phyloP scores from a whole-genome alignment of 2,797 vertebrate genomes.

The Oreonectes daqikongensis region DNA sequence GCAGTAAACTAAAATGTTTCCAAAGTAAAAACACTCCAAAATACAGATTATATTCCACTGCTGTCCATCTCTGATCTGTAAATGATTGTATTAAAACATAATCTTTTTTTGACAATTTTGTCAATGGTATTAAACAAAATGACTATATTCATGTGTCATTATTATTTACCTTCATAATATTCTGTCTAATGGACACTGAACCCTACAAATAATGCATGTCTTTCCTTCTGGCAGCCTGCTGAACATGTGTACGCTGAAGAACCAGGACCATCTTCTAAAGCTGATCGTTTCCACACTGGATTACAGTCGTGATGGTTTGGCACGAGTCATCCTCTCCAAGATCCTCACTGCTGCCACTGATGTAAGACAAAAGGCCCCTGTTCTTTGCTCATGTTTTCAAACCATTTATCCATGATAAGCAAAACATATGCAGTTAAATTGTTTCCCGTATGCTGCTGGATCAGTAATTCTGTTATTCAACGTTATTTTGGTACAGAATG shows the following conservation, averaged over 20 bases:
- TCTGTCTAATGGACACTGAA: neutral
- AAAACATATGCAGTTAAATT: neutral
- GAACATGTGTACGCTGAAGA: conserved; percentile 96
- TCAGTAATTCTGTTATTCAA: neutral
- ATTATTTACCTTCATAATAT: too few relatives aligned
- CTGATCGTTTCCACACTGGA: conserved; percentile 95
- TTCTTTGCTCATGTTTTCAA: neutral
- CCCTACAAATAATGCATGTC: neutral
- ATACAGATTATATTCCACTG: too few relatives aligned
- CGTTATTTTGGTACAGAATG: conserved; percentile 74
- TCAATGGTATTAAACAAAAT: too few relatives aligned
- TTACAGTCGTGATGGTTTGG: conserved; percentile 95
- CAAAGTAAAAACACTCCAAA: too few relatives aligned
- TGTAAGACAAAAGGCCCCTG: conserved; percentile 74
- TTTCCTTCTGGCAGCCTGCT: conserved; percentile 81
- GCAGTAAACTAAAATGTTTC: too few relatives aligned
- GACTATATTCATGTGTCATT: too few relatives aligned
- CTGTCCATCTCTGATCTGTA: too few relatives aligned
- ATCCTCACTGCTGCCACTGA: conserved; percentile 95
- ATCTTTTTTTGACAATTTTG: too few relatives aligned
- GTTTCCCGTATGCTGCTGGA: neutral
- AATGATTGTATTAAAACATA: too few relatives aligned
- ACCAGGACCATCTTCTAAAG: conserved; percentile 96
- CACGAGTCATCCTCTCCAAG: conserved; percentile 97
- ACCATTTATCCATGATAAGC: neutral